Evolutionary conservation across 2,113 vertebrate species (phyloP).

Genomic region (Porphyrio hochstetteri): DNA sequence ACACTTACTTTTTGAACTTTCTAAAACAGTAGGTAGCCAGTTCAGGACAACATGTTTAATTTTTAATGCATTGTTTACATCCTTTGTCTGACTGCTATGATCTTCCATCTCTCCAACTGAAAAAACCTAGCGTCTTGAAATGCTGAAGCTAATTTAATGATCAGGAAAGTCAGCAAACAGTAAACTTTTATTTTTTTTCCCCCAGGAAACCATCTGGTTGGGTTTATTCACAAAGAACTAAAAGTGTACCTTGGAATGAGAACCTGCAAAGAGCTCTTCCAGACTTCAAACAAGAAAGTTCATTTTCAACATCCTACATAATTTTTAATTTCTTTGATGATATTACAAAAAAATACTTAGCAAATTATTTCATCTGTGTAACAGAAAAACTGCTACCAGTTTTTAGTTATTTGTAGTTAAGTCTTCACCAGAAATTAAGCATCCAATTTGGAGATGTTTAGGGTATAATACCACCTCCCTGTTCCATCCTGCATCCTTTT

Average conservation of each 20-base stretch:
- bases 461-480: neutral
- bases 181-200: neutral
- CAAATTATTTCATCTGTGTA: neutral
- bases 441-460: neutral
- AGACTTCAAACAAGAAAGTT: neutral
- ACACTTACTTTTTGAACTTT: neutral
- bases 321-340: neutral
- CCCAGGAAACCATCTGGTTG: neutral
- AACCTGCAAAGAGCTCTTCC: neutral
- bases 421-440: neutral
- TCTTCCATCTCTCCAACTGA: neutral
- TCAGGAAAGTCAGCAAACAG: neutral
- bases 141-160: neutral
- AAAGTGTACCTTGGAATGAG: neutral
- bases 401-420: neutral
- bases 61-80: neutral
- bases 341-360: neutral
- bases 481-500: neutral
- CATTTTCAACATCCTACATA: neutral
- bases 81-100: neutral
- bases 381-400: neutral
- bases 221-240: neutral
- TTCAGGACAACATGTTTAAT: neutral
- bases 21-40: neutral
- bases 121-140: neutral